Base-by-base conservation (phyloP, 2,797 vertebrate species). In the Acrocephalus scirpaceus region DNA sequence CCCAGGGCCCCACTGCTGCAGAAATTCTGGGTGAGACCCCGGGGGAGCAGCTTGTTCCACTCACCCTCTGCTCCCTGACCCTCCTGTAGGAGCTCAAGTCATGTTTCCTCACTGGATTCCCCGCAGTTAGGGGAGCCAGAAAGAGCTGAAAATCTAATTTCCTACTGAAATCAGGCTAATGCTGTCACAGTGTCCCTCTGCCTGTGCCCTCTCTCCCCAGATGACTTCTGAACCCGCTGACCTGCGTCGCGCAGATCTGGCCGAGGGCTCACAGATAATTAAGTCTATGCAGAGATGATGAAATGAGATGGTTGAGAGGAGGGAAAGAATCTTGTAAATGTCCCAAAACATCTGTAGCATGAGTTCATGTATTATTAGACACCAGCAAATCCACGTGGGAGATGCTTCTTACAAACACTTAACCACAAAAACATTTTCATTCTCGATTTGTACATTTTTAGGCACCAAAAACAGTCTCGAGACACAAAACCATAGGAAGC, bases 311-410 rank as follows among this genome's bases (percentile, higher is more conserved):
- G 86, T 32, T 81, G 94, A 88, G 44, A 72, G 47, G 54, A 96
- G 54, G 76, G 61, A 88, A 64, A 83, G 27, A 69, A 75, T 75
- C 88, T 72, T 91, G 82, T 58, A 74, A 86, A 69, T 83, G 76
- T 38, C 92, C 90, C 58, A 44, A 66, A 95, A 92, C 93, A 90
- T 95, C 85, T 94, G 92, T 86, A 90, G 82, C 76, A 40, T 65
- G 94, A 95, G 88, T 93, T 94, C 53, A 67, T 84, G 73, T 96
- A 80, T 93, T 88, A 90, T 90, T 95, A 95, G 92, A 83, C 90
- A 90, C 79, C 75, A 93, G 70, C 26, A 81, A 65, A 92, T 81
- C 83, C 95, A 90, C 36, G 16, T 95, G 96, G 93, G 94, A 95
- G 76, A 56, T 25, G 79, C 58, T 62, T 80, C 69, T 86, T 92